phyloP scores from a whole-genome alignment of 2,113 vertebrate genomes.

The Dicerorhinus sumatrensis region DNA sequence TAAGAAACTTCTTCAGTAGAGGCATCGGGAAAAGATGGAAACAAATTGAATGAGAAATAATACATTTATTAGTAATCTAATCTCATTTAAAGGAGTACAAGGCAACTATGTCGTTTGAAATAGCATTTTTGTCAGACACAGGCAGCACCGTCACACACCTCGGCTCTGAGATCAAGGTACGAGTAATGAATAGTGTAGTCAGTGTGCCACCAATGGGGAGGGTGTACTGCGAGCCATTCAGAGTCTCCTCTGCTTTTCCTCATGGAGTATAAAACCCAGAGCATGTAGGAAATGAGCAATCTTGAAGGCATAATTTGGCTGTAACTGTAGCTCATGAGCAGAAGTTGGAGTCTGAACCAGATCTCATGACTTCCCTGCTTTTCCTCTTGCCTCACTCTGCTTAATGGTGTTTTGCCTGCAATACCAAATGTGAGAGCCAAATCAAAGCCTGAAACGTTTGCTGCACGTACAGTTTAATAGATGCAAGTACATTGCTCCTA shows the following conservation, averaged over 20 bases:
- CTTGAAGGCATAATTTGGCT: neutral
- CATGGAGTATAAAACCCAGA: neutral
- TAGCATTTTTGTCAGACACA: neutral
- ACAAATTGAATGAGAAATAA: slow-evolving; percentile 51
- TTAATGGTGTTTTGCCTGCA: neutral
- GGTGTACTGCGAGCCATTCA: neutral
- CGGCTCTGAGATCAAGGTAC: neutral
- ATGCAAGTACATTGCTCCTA: neutral
- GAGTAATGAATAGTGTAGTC: neutral
- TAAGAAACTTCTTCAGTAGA: slow-evolving; percentile 27
- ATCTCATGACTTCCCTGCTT: neutral
- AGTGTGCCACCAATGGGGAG: neutral
- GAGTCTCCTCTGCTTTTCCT: neutral
- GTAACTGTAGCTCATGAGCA: neutral
- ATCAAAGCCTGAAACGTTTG: slow-evolving; percentile 1
- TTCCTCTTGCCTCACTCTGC: neutral
- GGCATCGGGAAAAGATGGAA: neutral
- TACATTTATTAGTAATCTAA: slow-evolving; percentile 32
- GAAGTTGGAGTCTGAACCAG: neutral
- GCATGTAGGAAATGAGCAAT: neutral
- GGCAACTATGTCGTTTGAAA: slow-evolving; percentile 10
- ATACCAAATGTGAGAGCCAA: neutral
- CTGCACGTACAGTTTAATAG: neutral
- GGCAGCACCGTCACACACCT: neutral
- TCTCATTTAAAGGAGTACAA: slow-evolving; percentile 24